A percentile compares a stretch with the other conserved stretches of the same genome.
Conservation (phyloP, 2,797 vertebrate genomes). For the Lutjanus argentimaculatus region DNA sequence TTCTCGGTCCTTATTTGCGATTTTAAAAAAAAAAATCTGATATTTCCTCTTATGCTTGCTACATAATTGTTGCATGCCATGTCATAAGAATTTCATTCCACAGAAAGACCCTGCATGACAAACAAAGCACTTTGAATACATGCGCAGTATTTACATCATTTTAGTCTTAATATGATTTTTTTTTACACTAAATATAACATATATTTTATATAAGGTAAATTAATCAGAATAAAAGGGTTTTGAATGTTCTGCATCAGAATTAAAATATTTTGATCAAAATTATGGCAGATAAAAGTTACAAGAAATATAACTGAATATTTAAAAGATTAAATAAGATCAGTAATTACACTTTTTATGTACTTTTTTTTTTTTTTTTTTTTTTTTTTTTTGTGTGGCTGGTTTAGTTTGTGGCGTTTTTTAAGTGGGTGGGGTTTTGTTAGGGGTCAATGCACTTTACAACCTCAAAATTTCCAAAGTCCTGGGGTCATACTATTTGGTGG, state of each 20-base stretch:
- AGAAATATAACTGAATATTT: background rate
- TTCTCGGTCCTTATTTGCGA: too few relatives aligned
- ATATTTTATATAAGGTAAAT: background rate
- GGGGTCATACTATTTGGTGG: background rate
- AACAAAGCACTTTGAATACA: too few relatives aligned
- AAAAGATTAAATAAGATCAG: background rate
- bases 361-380: too few relatives aligned
- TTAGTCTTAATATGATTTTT: background rate
- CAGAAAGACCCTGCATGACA: too few relatives aligned
- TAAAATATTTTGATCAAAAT: background rate
- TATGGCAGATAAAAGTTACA: background rate
- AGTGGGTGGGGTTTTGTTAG: conserved; percentile 16
- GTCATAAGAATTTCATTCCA: too few relatives aligned
- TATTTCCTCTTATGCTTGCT: too few relatives aligned
- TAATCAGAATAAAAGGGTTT: background rate
- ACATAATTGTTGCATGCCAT: too few relatives aligned
- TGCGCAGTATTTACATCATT: background rate
- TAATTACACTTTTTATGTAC: too few relatives aligned
- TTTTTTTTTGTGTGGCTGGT: too few relatives aligned
- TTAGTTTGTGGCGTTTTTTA: background rate
- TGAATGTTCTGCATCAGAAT: background rate
- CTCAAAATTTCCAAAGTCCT: conserved; percentile 9
- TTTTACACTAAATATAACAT: background rate
- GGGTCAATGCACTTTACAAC: background rate
- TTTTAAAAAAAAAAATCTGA: too few relatives aligned